A percentile compares a stretch with the other conserved stretches of the same genome.
These are phyloP conservation scores for Yoshiicerus persimilis DNA, from an alignment of 1,140 invertebrate species.

Conservation along the genomic window DNA sequence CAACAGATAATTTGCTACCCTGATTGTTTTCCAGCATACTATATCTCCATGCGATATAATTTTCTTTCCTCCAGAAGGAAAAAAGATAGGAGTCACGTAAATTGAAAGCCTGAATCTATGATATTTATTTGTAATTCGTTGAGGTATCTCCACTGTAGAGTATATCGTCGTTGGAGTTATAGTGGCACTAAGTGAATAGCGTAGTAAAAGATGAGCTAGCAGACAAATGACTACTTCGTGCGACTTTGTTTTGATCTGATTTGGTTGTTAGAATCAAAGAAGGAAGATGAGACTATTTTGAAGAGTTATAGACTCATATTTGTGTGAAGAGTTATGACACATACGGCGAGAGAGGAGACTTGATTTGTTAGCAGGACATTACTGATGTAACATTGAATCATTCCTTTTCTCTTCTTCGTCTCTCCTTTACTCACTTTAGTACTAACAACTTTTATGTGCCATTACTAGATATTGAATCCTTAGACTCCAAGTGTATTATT, in stretches of 20 bases:
- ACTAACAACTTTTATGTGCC: neutral
- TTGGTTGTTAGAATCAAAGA: neutral
- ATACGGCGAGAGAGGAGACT: neutral
- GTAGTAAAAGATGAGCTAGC: neutral
- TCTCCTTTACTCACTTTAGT: neutral
- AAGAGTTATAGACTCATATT: constrained; percentile 8
- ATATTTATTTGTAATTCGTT: too few species aligned
- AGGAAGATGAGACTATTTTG: constrained; percentile 6
- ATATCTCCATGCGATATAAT: too few species aligned
- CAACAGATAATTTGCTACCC: too few species aligned
- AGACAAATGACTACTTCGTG: neutral
- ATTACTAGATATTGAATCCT: too few species aligned
- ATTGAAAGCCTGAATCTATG: too few species aligned
- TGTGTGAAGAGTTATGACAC: neutral
- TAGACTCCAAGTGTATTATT: too few species aligned
- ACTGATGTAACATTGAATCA: neutral
- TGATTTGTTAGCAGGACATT: constrained; percentile 17
- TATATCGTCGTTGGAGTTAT: too few species aligned
- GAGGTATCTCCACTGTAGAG: too few species aligned
- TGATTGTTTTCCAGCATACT: too few species aligned
- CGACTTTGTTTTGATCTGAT: constrained; percentile 12
- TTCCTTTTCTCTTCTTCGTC: neutral
- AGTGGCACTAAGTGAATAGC: neutral
- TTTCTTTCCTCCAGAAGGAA: too few species aligned
- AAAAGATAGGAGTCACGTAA: too few species aligned